Percentiles rank a stretch among this genome's conserved stretches.
Conservation (phyloP, 2,113 vertebrate genomes). For the Vimba vimba region DNA sequence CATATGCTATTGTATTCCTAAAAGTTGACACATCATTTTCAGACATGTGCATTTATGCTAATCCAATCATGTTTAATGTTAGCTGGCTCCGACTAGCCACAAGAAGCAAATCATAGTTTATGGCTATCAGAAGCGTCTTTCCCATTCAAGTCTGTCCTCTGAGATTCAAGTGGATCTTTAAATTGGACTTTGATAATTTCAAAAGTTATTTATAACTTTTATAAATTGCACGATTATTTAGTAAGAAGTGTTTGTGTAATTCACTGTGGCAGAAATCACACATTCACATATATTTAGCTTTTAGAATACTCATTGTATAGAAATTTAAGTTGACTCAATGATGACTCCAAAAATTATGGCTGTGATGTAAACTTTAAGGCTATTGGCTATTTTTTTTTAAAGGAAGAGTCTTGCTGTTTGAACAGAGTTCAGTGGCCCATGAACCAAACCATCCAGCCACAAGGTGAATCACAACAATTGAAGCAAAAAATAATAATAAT, state of each 20-base stretch:
- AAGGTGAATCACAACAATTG: neutral
- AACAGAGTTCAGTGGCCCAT: neutral
- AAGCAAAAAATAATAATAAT: too few species aligned
- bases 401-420: too few species aligned
- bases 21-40: neutral
- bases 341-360: too few species aligned
- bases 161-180: neutral
- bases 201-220: neutral
- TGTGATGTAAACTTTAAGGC: too few species aligned
- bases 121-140: neutral
- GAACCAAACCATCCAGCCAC: neutral
- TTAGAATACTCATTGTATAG: too few species aligned
- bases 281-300: neutral
- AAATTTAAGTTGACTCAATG: too few species aligned
- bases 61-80: constrained; percentile 12
- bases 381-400: too few species aligned
- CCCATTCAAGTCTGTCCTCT: neutral
- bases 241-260: neutral
- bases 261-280: neutral
- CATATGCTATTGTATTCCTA: neutral
- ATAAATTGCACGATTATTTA: neutral
- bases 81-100: neutral
- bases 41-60: neutral
- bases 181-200: neutral
- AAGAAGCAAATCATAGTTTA: neutral